Evolutionary conservation across 2,797 vertebrate species (phyloP), one percentile per base, ranked within the genome.

Genomic region (Allobates femoralis): DNA sequence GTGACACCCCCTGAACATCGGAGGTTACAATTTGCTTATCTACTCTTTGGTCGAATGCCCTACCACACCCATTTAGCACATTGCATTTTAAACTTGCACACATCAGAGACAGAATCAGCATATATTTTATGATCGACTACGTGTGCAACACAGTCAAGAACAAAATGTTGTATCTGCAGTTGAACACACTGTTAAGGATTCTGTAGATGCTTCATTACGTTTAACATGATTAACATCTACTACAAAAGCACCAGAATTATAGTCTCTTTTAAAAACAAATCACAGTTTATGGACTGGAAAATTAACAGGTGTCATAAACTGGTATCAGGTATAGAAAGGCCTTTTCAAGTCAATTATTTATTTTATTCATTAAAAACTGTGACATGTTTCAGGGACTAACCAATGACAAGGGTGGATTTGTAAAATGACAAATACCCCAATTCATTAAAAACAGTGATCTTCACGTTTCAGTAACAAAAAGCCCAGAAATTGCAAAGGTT

Each of bases 151-250:
- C 18, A 21, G 16, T 32, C 50, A 8, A 56, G 75, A 56, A 77
- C 2, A 56, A 77, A 77, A 77, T 77, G 74, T 55, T 55, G 55
- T 12, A 77, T 26, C 21, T 77, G 26, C n/a, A 21, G 75, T 18
- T 55, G 28, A 77, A 51, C 26, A 7, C 16, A 46, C 28, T 12
- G 30, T 76, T 53, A 19, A 76, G 74, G 16, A 30, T 56, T 55
- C 75, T 55, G 19, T 30, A 51, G 30, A 77, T 34, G 75, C 51
- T 55, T 77, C 21, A 26, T 2, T 32, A 55, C 55, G 15, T 34
- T 56, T 21, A 51, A 75, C n/a, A 3, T 50, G 16, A 28, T 51
- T 28, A 16, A 51, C 3, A 8, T 50, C n/a, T 74, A 50, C 69
- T 51, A n/a, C 18, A 32, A 30, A 32, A 32, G 18, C 30, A 32